These are phyloP conservation scores for Nerophis ophidion DNA, from an alignment of 2,113 vertebrate species.

Conservation along the genomic window DNA sequence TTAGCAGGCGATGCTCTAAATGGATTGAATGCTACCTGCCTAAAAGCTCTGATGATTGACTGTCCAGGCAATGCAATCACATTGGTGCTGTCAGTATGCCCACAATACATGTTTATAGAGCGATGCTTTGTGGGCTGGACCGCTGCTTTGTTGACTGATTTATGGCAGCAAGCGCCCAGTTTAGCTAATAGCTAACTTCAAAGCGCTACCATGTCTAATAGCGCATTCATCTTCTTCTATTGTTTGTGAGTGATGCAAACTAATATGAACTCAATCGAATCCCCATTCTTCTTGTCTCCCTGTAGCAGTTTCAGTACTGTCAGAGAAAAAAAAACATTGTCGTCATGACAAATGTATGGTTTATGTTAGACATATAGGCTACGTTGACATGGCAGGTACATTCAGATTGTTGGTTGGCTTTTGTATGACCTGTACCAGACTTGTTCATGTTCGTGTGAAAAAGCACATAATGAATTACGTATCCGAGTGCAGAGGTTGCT, in stretches of 20 bases:
- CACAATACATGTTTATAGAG: slow-evolving; percentile 26
- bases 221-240: slow-evolving; percentile 35
- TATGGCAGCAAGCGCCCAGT: slow-evolving; percentile 17
- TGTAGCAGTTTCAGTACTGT: too few relatives aligned
- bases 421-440: too few relatives aligned
- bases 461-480: too few relatives aligned
- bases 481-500: too few relatives aligned
- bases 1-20: background rate
- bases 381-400: too few relatives aligned
- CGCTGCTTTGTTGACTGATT: slow-evolving; percentile 39
- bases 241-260: slow-evolving; percentile 2
- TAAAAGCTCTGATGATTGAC: slow-evolving; percentile 14
- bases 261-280: too few relatives aligned
- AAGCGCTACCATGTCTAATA: slow-evolving; percentile 23
- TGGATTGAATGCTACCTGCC: slow-evolving; percentile 10
- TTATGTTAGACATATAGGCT: too few relatives aligned
- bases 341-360: too few relatives aligned
- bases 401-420: too few relatives aligned
- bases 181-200: slow-evolving; percentile 11
- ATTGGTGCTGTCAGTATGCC: slow-evolving; percentile 10
- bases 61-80: slow-evolving; percentile 8
- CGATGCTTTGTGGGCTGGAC: background rate
- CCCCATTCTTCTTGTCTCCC: too few relatives aligned
- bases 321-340: too few relatives aligned
- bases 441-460: too few relatives aligned